Base-by-base conservation (phyloP, 2,113 vertebrate species). In the Myodes glareolus region DNA sequence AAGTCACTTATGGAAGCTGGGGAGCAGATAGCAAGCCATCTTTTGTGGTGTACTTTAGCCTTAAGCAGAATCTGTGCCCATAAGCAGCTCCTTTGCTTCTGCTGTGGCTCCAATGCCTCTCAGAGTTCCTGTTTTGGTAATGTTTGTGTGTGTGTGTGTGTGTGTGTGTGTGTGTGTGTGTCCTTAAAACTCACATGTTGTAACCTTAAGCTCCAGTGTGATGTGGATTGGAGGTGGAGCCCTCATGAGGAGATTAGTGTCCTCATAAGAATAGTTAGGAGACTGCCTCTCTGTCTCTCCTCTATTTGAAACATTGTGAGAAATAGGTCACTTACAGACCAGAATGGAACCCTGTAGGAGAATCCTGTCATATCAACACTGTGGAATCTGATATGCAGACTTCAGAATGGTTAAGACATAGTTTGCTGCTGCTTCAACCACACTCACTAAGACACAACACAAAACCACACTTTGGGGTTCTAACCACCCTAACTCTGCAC, bases 81-180 rank as follows among this genome's bases (percentile, higher is more conserved):
- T 4, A 33, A 76, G 29, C 7, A 85, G 21, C 70, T 72, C 4
- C 39, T 47, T n/a, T 6, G 2, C 42, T 33, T 72, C 63, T 33
- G 17, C 5, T 14, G 0, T 12, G 12, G 25, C 31, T 78, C 4
- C 8, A 4, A 12, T 21, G 3, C 39, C 45, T 3, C 12, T 33
- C 2, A 19, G 45, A 75, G 31, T 4, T 31, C 25, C 39, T 45
- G 1, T 0, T 78, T 10, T 12, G 21, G 70, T 9, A 72, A 9
- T 11, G 17, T 68, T 31, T 68, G 67, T 68, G 65, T 33, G 65
- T 68, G 67, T 68, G 63, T 65, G 67, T 68, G 65, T 68, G 67
- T 68, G 29, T 68, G 67, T 68, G 67, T 68, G 67, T 68, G 33
- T 36, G 67, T 70, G 5, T 45, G 45, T 61, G 50, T 70, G 12